phyloP scores from a whole-genome alignment of 2,113 vertebrate genomes.

The Myodes glareolus region DNA sequence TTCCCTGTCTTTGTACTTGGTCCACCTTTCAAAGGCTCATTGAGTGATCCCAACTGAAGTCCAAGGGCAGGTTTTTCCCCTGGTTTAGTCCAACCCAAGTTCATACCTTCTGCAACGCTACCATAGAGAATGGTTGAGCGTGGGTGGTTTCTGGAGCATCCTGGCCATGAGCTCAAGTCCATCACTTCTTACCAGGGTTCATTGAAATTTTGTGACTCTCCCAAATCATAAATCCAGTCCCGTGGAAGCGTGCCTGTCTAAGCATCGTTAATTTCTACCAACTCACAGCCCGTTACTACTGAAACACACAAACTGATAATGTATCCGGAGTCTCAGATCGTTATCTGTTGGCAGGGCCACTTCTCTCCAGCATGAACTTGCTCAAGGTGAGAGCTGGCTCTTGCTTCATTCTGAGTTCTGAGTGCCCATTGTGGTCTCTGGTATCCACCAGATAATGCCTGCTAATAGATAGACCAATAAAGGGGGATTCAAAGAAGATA shows the following conservation, averaged over 20 bases:
- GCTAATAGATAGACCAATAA: not conserved
- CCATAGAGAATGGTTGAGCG: not conserved
- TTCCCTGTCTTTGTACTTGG: not conserved
- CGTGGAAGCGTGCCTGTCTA: not conserved
- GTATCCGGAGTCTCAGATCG: not conserved
- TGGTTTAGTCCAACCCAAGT: not conserved
- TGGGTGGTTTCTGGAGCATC: too few species aligned
- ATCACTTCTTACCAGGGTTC: not conserved
- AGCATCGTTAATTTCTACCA: not conserved
- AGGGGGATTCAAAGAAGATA: not conserved
- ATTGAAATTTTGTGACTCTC: not conserved
- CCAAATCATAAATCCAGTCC: not conserved
- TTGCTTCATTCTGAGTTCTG: not conserved
- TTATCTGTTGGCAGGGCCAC: not conserved
- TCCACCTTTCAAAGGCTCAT: rapidly evolving
- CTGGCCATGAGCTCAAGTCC: not conserved
- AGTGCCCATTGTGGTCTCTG: not conserved
- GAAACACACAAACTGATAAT: not conserved
- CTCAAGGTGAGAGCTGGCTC: not conserved
- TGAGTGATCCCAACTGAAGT: not conserved
- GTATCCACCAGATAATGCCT: not conserved
- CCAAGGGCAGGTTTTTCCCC: not conserved
- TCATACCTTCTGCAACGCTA: not conserved
- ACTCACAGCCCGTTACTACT: not conserved
- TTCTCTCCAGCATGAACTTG: not conserved